phyloP scores from a whole-genome alignment of 2,888 invertebrate species.

The Ferrisia virgata region DNA sequence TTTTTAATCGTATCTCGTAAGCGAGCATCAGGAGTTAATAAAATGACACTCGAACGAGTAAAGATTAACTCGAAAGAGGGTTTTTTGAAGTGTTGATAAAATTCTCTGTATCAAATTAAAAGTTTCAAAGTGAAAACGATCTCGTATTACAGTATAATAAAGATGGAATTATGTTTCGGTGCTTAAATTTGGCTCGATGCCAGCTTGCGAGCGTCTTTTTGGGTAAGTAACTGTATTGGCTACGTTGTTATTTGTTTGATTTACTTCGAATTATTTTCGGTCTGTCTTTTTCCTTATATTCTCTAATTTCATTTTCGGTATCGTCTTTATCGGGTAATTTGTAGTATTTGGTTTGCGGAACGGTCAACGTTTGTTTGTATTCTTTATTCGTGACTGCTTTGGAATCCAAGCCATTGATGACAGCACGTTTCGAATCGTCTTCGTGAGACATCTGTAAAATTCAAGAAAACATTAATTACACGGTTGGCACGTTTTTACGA shows the following conservation, averaged over 20 bases:
- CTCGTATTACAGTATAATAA: background rate
- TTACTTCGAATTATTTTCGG: slow-evolving; percentile 28
- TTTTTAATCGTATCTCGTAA: too few relatives aligned
- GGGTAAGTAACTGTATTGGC: background rate
- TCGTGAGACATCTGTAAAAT: slow-evolving; percentile 11
- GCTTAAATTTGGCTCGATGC: background rate
- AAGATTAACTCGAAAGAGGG: background rate
- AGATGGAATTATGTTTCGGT: background rate
- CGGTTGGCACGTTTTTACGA: background rate
- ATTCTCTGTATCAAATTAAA: background rate
- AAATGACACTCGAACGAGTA: background rate
- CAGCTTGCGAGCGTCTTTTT: background rate
- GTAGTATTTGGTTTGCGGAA: background rate
- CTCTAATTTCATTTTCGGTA: background rate
- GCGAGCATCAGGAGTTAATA: too few relatives aligned
- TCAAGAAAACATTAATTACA: background rate
- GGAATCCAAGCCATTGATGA: slow-evolving; percentile 53
- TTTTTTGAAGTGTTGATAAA: background rate
- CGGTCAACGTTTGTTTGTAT: slow-evolving; percentile 51
- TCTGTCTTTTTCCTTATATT: slow-evolving; percentile 21
- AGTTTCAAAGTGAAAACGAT: background rate
- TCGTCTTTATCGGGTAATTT: slow-evolving; percentile 27
- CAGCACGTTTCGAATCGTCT: slow-evolving; percentile 28
- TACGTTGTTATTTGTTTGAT: background rate
- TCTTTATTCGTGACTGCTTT: slow-evolving; percentile 52